Evolutionary conservation across 2,797 vertebrate genomes (phyloP).

Genomic region (Salarias fasciatus): DNA sequence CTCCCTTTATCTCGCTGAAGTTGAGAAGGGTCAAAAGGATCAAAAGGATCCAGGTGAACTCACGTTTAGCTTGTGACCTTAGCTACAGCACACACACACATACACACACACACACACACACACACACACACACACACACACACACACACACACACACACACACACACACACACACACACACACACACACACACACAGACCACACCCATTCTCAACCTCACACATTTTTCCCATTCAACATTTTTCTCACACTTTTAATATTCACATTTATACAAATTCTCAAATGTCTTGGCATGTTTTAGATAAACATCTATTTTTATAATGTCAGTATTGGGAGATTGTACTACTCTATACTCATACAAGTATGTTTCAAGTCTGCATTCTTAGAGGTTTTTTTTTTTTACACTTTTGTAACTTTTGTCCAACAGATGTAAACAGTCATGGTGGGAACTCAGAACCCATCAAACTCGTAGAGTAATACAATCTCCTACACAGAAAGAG

Average conservation of each 20-base stretch:
- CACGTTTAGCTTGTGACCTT: conserved; percentile 92
- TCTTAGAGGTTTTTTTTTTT: neutral
- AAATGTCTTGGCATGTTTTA: conserved; percentile 70
- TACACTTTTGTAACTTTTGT: too few species aligned
- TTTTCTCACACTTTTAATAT: conserved; percentile 36
- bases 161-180: too few species aligned
- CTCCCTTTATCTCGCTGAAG: conserved; percentile 82
- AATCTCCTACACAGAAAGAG: conserved; percentile 63
- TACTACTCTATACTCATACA: conserved; percentile 61
- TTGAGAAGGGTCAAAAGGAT: conserved; percentile 95
- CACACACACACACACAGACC: too few species aligned
- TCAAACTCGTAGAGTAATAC: conserved; percentile 62
- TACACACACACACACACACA: conserved; percentile 34
- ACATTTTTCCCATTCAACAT: conserved; percentile 12
- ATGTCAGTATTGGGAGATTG: conserved; percentile 63
- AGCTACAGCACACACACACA: conserved; percentile 57
- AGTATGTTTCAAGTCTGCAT: neutral
- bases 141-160: too few species aligned
- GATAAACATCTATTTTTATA: conserved; percentile 44
- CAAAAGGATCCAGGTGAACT: conserved; percentile 99
- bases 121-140: neutral
- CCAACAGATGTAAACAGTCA: too few species aligned
- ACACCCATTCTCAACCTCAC: too few species aligned
- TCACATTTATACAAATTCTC: conserved; percentile 26
- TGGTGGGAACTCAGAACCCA: too few species aligned